Evolutionary conservation across 2,113 vertebrate genomes (phyloP).

Genomic region (Paedocypris sp.): DNA sequence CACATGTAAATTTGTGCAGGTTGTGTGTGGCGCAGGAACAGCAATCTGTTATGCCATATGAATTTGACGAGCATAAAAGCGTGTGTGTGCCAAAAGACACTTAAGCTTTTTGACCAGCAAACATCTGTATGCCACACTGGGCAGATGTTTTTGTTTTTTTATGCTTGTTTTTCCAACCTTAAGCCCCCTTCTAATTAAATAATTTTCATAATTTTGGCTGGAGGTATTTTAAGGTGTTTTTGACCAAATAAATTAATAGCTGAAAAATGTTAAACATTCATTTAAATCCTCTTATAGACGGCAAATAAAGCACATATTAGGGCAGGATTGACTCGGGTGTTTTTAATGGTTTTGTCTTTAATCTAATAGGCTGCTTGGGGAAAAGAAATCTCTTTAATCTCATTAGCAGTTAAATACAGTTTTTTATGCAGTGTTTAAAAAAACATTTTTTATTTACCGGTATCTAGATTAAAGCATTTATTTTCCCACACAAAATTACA

Average conservation of each 20-base stretch:
- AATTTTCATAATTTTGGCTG: too few relatives aligned
- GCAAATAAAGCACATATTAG: neutral
- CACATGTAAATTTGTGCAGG: conserved; percentile 29
- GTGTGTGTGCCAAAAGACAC: neutral
- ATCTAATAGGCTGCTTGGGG: neutral
- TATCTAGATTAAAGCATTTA: too few relatives aligned
- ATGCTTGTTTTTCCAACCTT: conserved; percentile 21
- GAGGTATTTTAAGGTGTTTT: too few relatives aligned
- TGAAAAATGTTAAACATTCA: conserved; percentile 25
- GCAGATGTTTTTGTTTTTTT: conserved; percentile 26
- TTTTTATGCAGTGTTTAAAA: too few relatives aligned
- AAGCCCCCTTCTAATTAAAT: conserved; percentile 35
- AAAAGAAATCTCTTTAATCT: neutral
- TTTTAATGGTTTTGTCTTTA: conserved; percentile 28
- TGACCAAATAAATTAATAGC: conserved; percentile 28
- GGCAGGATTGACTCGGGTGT: conserved; percentile 23
- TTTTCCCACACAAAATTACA: too few relatives aligned
- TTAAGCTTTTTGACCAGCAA: neutral
- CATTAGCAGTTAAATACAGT: neutral
- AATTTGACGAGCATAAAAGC: conserved; percentile 24
- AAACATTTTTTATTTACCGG: too few relatives aligned
- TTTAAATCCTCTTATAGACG: conserved; percentile 31
- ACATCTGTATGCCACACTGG: conserved; percentile 15
- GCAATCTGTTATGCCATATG: conserved; percentile 22
- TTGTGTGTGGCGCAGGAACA: conserved; percentile 14